A percentile compares a stretch with the other conserved stretches of the same genome.
These are phyloP conservation scores for Myxocyprinus asiaticus DNA, from an alignment of 2,113 vertebrate species.

Conservation along the genomic window DNA sequence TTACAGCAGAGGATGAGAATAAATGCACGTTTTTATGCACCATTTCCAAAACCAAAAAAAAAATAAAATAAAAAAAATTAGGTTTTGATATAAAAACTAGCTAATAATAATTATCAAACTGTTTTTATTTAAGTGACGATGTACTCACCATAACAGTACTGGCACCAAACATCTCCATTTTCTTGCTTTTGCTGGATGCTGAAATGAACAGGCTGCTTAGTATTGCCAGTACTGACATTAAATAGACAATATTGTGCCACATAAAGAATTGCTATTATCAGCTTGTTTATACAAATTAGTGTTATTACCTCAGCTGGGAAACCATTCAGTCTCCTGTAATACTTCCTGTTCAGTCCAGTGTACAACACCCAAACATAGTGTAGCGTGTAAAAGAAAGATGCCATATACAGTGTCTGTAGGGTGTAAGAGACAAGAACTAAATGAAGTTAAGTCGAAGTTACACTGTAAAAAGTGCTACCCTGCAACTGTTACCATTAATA, in stretches of 20 bases:
- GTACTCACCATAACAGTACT: slow-evolving; percentile 74
- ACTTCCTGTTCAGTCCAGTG: slow-evolving; percentile 74
- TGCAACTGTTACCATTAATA: too few relatives aligned
- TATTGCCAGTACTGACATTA: neutral
- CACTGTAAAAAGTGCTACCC: too few relatives aligned
- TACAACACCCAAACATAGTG: slow-evolving; percentile 86
- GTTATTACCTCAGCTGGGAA: slow-evolving; percentile 72
- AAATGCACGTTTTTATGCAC: too few relatives aligned
- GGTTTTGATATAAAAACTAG: too few relatives aligned
- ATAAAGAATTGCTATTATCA: neutral
- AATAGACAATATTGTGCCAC: too few relatives aligned
- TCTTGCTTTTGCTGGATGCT: slow-evolving; percentile 64
- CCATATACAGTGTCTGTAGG: slow-evolving; percentile 82
- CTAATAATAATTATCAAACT: too few relatives aligned
- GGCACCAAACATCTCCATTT: slow-evolving; percentile 64
- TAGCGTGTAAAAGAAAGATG: slow-evolving; percentile 85
- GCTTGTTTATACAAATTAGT: neutral
- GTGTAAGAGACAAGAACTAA: too few relatives aligned
- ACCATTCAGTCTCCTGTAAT: slow-evolving; percentile 62
- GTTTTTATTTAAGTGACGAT: neutral
- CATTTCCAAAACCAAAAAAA: too few relatives aligned
- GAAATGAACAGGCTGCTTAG: slow-evolving; percentile 51
- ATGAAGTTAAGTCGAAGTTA: too few relatives aligned
- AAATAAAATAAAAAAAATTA: too few relatives aligned
- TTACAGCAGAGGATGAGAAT: too few relatives aligned